These are phyloP conservation scores for Leptinotarsa undecemlineata DNA, from an alignment of 1,140 invertebrate species.

Conservation along the genomic window DNA sequence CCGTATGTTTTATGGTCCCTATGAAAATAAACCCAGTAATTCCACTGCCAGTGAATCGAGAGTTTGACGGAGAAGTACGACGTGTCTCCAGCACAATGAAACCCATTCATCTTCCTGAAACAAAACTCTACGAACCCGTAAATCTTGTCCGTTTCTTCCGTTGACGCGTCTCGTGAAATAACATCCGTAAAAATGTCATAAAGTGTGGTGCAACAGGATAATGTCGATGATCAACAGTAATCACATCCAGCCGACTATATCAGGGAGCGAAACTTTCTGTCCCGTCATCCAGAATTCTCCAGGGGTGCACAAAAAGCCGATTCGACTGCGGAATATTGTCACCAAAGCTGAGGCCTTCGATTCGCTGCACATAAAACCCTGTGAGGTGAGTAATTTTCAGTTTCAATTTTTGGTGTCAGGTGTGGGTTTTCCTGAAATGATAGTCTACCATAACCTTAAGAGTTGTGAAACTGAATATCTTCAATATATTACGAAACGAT, in stretches of 20 bases:
- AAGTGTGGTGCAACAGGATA: conserved; percentile 15
- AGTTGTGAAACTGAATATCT: too few species aligned
- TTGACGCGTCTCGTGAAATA: not conserved
- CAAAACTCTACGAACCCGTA: not conserved
- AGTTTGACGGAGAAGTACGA: too few species aligned
- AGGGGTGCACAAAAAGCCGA: conserved; percentile 59
- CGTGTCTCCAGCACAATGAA: not conserved
- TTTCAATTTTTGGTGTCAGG: not conserved
- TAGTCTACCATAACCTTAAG: too few species aligned
- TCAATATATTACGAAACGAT: too few species aligned
- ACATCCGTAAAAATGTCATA: conserved; percentile 1
- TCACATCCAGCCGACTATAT: conserved; percentile 32
- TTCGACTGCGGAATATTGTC: conserved; percentile 64
- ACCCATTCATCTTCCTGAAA: not conserved
- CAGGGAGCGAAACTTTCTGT: conserved; percentile 27
- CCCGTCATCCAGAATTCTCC: conserved; percentile 39
- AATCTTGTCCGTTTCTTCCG: not conserved
- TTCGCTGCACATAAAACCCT: conserved; percentile 59
- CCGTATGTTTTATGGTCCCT: too few species aligned
- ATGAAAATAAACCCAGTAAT: too few species aligned
- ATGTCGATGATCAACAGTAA: conserved; percentile 48
- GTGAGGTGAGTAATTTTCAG: conserved; percentile 43
- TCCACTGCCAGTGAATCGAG: too few species aligned
- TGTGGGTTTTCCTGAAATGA: not conserved
- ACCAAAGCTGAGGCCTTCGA: conserved; percentile 66